These are phyloP conservation scores for Dryobates pubescens DNA, from an alignment of 2,797 vertebrate species.

Conservation along the genomic window DNA sequence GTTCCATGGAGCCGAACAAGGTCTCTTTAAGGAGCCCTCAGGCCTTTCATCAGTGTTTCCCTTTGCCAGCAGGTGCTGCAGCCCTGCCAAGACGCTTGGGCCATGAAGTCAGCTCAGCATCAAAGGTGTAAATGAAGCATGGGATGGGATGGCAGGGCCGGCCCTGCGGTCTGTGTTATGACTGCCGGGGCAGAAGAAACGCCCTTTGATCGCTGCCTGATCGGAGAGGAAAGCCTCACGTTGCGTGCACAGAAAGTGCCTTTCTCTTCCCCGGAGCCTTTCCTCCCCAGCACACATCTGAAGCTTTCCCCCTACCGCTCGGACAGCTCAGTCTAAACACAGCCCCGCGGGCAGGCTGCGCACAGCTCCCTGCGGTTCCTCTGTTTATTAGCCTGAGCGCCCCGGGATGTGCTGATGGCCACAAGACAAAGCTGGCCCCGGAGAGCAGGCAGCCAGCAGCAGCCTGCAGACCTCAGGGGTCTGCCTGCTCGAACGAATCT, in stretches of 20 bases:
- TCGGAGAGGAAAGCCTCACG: constrained; percentile 54
- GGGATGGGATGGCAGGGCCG: constrained; percentile 59
- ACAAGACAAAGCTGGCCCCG: neutral
- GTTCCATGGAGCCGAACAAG: constrained; percentile 24
- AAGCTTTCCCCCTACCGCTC: constrained; percentile 62
- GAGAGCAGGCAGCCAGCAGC: neutral
- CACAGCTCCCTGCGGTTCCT: constrained; percentile 29
- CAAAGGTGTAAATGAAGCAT: constrained; percentile 74
- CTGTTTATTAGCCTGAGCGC: constrained; percentile 36
- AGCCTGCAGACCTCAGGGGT: neutral
- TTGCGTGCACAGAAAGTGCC: constrained; percentile 38
- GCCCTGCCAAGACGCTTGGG: constrained; percentile 52
- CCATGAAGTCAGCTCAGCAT: constrained; percentile 69
- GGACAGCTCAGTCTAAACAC: constrained; percentile 64
- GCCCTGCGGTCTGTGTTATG: constrained; percentile 49
- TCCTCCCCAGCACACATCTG: constrained; percentile 39
- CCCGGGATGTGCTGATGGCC: neutral
- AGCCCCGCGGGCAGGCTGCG: constrained; percentile 33
- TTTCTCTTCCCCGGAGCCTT: neutral
- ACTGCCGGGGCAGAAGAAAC: constrained; percentile 47
- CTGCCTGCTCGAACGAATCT: neutral
- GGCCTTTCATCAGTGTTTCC: constrained; percentile 56
- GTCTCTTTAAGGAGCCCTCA: neutral
- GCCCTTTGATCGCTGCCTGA: constrained; percentile 50
- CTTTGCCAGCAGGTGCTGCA: constrained; percentile 59